Conservation (phyloP, 2,113 vertebrate species). For the Callocephalon fimbriatum region DNA sequence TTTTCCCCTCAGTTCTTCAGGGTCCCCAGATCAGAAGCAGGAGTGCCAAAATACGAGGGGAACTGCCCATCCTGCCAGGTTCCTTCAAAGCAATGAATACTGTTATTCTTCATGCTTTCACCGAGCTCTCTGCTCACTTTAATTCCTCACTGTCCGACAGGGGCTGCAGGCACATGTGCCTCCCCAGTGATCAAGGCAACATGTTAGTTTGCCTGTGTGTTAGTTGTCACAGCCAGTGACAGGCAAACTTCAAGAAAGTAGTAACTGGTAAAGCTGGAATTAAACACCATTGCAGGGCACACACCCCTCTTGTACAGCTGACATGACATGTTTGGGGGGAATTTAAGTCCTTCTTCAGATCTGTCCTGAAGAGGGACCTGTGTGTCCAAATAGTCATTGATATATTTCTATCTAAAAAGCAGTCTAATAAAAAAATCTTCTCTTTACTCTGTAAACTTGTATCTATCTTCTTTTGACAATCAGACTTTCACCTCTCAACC, state of each 20-base stretch:
- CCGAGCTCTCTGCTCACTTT: not conserved
- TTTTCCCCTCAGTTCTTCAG: slow-evolving; percentile 27
- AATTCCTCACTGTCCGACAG: rapidly evolving
- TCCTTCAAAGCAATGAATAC: slow-evolving; percentile 31
- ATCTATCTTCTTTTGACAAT: not conserved
- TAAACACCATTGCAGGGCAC: not conserved
- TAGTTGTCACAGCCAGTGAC: not conserved
- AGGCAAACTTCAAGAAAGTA: not conserved
- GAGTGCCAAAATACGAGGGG: not conserved
- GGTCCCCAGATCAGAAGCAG: not conserved
- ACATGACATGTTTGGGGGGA: not conserved
- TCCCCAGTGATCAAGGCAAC: not conserved
- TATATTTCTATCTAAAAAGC: not conserved
- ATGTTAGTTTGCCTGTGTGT: not conserved
- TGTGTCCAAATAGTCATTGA: not conserved
- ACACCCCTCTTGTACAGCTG: not conserved
- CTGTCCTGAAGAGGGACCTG: not conserved
- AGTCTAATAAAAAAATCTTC: not conserved
- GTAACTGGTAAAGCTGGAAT: not conserved
- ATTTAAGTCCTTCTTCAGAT: not conserved
- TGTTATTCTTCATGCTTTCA: not conserved
- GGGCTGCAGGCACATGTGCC: rapidly evolving
- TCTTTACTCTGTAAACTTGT: not conserved
- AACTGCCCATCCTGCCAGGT: slow-evolving; percentile 39
- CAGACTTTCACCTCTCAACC: not conserved